Percentiles rank a stretch among this genome's conserved stretches.
Conservation (phyloP, 2,797 vertebrate genomes). For the Betta splendens region DNA sequence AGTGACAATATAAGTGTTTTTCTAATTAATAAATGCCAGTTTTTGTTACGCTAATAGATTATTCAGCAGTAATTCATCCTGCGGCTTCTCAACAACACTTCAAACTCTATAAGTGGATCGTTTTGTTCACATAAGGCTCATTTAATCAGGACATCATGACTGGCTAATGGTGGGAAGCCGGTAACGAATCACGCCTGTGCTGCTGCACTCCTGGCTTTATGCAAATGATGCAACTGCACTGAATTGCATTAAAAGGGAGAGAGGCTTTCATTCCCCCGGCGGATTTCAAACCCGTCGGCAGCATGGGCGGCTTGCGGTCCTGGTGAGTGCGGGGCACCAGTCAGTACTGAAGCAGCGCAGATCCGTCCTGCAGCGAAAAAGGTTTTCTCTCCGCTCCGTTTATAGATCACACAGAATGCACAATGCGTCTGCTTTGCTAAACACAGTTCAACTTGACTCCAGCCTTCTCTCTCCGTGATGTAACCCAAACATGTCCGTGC, state of each 20-base stretch:
- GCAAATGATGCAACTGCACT: no score
- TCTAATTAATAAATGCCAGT: slow-evolving; percentile 22
- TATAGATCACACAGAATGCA: neutral
- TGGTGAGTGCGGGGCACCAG: neutral
- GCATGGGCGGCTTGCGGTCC: neutral
- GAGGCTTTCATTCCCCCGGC: no score
- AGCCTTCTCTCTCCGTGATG: slow-evolving; percentile 40
- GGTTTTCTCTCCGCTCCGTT: neutral
- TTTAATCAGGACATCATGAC: neutral
- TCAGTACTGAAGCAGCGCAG: neutral
- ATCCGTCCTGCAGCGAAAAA: neutral
- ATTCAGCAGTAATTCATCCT: slow-evolving; percentile 10
- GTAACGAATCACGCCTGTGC: neutral
- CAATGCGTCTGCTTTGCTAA: slow-evolving; percentile 4
- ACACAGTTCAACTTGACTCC: slow-evolving; percentile 11
- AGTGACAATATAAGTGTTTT: slow-evolving; percentile 34
- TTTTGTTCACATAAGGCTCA: neutral
- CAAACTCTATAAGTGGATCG: neutral
- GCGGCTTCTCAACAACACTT: neutral
- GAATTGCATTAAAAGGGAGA: neutral
- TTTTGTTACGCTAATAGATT: slow-evolving; percentile 13
- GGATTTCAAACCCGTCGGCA: neutral
- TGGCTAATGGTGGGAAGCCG: neutral
- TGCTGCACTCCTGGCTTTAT: no score
- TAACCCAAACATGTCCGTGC: slow-evolving; percentile 46